phyloP scores from a whole-genome alignment of 1,140 invertebrate genomes.

The Palaemon carinicauda region DNA sequence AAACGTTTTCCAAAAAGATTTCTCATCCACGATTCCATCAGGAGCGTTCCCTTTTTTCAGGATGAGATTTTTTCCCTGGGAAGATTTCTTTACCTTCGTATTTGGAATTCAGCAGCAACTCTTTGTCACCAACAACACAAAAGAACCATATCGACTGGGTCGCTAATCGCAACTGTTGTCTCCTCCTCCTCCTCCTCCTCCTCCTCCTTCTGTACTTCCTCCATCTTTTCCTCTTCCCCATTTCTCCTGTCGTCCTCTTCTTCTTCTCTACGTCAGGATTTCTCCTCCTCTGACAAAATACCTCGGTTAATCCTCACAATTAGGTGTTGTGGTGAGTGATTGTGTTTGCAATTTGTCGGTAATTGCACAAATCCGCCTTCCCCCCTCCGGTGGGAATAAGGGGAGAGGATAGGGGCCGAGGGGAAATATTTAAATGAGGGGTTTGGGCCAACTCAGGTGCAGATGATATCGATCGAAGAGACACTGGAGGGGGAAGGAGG shows the following conservation, averaged over 20 bases:
- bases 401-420: not conserved
- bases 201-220: not conserved
- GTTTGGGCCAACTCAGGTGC: slow-evolving; percentile 42
- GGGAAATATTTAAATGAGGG: slow-evolving; percentile 53
- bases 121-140: too few relatives aligned
- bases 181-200: not conserved
- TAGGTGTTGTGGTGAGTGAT: slow-evolving; percentile 52
- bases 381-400: slow-evolving; percentile 40
- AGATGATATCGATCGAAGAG: not conserved
- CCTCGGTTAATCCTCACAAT: slow-evolving; percentile 48
- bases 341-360: slow-evolving; percentile 57
- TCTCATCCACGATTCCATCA: too few relatives aligned
- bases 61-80: too few relatives aligned
- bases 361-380: slow-evolving; percentile 52
- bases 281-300: slow-evolving; percentile 8
- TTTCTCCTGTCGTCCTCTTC: too few relatives aligned
- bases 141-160: not conserved
- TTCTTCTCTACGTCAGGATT: not conserved
- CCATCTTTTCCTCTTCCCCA: not conserved
- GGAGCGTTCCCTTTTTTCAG: too few relatives aligned
- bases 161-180: not conserved
- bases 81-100: too few relatives aligned
- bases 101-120: too few relatives aligned
- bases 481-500: not conserved
- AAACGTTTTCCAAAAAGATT: too few relatives aligned